Percentiles rank a stretch among this genome's conserved stretches.
Conservation (phyloP, 2,797 vertebrate genomes). For the Naso thynnoides region DNA sequence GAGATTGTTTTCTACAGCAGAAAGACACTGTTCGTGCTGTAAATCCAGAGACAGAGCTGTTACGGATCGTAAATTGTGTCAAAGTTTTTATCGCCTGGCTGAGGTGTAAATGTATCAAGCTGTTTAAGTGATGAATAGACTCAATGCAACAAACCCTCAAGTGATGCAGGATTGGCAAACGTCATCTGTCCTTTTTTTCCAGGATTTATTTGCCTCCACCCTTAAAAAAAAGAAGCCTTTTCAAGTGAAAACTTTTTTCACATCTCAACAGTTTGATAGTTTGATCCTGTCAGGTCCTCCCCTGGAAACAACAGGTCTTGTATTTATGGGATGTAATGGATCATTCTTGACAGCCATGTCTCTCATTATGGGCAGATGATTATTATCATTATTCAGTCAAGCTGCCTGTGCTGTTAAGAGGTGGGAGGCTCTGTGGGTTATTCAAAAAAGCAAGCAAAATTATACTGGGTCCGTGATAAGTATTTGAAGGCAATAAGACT, state of each 20-base stretch:
- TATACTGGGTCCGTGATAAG: slow-evolving; percentile 49
- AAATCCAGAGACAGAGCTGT: slow-evolving; percentile 22
- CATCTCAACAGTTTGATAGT: background rate
- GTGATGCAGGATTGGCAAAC: slow-evolving; percentile 10
- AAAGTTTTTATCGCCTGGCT: slow-evolving; percentile 9
- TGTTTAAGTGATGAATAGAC: slow-evolving; percentile 7
- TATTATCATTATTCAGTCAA: slow-evolving; percentile 78
- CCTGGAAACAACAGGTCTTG: slow-evolving; percentile 38
- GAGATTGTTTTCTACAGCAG: background rate
- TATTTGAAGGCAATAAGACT: slow-evolving; percentile 56
- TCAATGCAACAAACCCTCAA: slow-evolving; percentile 1
- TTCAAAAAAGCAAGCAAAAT: slow-evolving; percentile 69
- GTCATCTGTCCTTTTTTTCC: slow-evolving; percentile 9
- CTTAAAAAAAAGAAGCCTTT: slow-evolving; percentile 3
- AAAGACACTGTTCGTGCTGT: slow-evolving; percentile 16
- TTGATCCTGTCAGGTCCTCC: slow-evolving; percentile 37
- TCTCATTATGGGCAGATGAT: slow-evolving; percentile 71
- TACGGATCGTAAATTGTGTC: slow-evolving; percentile 15
- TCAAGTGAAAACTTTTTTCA: slow-evolving; percentile 8
- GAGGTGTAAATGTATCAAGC: slow-evolving; percentile 13
- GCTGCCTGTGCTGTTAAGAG: slow-evolving; percentile 63
- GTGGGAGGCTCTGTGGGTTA: slow-evolving; percentile 63
- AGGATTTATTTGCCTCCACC: background rate
- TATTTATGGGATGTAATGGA: slow-evolving; percentile 45
- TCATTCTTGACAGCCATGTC: slow-evolving; percentile 50